phyloP scores from a whole-genome alignment of 2,797 vertebrate species.

The Kryptolebias ocellatus region DNA sequence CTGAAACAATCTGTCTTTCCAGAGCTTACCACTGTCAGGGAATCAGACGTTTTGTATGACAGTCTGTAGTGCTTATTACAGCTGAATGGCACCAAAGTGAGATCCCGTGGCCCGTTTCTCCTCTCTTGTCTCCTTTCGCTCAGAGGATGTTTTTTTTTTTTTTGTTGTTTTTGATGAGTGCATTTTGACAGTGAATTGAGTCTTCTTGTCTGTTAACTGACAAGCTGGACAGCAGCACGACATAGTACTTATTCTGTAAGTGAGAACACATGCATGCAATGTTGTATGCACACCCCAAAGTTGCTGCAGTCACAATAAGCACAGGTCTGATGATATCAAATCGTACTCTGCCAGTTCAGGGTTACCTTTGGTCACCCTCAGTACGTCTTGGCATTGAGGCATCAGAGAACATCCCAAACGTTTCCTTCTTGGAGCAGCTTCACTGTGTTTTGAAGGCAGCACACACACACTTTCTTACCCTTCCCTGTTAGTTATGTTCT shows the following conservation, averaged over 20 bases:
- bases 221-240: slow-evolving; percentile 68
- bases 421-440: slow-evolving; percentile 14
- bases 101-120: slow-evolving; percentile 14
- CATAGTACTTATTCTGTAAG: slow-evolving; percentile 57
- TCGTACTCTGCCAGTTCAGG: slow-evolving; percentile 12
- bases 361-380: not conserved
- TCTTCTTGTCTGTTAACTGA: slow-evolving; percentile 48
- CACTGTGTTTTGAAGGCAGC: slow-evolving; percentile 12
- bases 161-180: slow-evolving; percentile 26
- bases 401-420: slow-evolving; percentile 18
- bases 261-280: slow-evolving; percentile 29
- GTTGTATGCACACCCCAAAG: not conserved
- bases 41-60: slow-evolving; percentile 36
- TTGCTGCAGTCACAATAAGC: no score
- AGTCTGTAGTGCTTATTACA: slow-evolving; percentile 34
- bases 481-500: slow-evolving; percentile 28
- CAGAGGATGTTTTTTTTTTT: slow-evolving; percentile 29
- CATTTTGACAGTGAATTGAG: slow-evolving; percentile 58
- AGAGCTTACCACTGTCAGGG: slow-evolving; percentile 49
- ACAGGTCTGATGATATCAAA: no score
- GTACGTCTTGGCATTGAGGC: not conserved
- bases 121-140: slow-evolving; percentile 23
- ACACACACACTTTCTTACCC: slow-evolving; percentile 20
- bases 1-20: slow-evolving; percentile 35
- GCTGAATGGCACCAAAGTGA: slow-evolving; percentile 18